Evolutionary conservation across 2,888 invertebrate species (phyloP).

Genomic region (Latrodectus elegans): DNA sequence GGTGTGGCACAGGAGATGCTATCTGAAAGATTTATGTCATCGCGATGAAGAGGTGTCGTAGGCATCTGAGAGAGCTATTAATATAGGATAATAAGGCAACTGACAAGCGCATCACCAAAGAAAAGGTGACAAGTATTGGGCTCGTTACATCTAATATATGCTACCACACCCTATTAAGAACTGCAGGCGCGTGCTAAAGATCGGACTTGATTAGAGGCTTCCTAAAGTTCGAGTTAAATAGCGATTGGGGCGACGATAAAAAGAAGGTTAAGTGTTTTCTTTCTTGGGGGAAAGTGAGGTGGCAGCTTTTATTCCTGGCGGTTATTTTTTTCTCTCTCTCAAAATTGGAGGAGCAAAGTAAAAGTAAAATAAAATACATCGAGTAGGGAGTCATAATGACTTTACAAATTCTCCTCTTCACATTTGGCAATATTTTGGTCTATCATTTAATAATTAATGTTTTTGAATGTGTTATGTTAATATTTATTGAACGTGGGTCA

Average conservation of each 20-base stretch:
- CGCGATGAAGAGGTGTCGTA: conserved; percentile 53
- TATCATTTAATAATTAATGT: too few relatives aligned
- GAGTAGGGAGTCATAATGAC: too few relatives aligned
- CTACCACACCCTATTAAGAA: conserved; percentile 54
- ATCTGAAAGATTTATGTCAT: conserved; percentile 53
- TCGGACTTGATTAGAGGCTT: conserved; percentile 34
- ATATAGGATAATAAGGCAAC: conserved; percentile 56
- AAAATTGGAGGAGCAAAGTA: too few relatives aligned
- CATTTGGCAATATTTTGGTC: too few relatives aligned
- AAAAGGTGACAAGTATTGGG: conserved; percentile 55
- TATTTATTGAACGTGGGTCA: too few relatives aligned
- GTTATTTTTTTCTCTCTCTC: too few relatives aligned
- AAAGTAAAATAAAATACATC: too few relatives aligned
- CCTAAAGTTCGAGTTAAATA: conserved; percentile 24
- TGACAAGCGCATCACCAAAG: conserved; percentile 37
- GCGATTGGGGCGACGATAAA: conserved; percentile 18
- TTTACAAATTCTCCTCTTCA: too few relatives aligned
- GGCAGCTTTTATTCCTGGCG: too few relatives aligned
- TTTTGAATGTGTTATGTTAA: too few relatives aligned
- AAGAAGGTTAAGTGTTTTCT: conserved; percentile 34
- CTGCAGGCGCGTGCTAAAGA: conserved; percentile 28
- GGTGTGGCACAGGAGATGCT: conserved; percentile 44
- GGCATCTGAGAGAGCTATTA: conserved; percentile 45
- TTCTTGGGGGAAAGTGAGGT: not conserved
- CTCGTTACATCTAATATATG: conserved; percentile 41